A percentile compares a stretch with the other conserved stretches of the same genome.
These are phyloP conservation scores for Calonectris borealis DNA, from an alignment of 2,113 vertebrate genomes.

Conservation along the genomic window DNA sequence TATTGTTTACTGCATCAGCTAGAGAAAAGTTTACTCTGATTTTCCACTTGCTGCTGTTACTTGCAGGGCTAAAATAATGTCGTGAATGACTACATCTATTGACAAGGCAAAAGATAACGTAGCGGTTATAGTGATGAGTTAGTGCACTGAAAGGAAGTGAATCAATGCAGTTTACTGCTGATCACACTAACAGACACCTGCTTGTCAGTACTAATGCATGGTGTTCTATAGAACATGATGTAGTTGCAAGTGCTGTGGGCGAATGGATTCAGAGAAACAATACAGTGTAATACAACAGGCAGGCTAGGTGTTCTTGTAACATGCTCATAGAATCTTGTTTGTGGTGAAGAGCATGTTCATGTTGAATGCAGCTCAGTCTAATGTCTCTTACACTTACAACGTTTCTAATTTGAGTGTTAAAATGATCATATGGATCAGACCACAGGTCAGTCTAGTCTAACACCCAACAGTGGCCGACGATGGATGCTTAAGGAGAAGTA, in stretches of 20 bases:
- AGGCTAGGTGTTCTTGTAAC: background rate
- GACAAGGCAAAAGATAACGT: background rate
- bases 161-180: background rate
- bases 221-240: fast-evolving
- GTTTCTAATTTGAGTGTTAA: background rate
- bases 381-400: background rate
- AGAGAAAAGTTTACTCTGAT: background rate
- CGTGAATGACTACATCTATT: fast-evolving
- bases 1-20: background rate
- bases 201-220: background rate
- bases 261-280: background rate
- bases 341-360: background rate
- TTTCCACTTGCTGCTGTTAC: background rate
- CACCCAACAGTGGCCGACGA: background rate
- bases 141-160: background rate
- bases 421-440: background rate
- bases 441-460: background rate
- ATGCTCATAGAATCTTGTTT: background rate
- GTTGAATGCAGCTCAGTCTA: background rate
- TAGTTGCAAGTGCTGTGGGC: background rate
- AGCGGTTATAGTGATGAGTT: background rate
- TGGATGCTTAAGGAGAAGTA: background rate
- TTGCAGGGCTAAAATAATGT: background rate
- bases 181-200: background rate
- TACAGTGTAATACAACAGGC: too few relatives aligned